A percentile compares a stretch with the other conserved stretches of the same genome.
Conservation (phyloP, 2,888 invertebrate species). For the Drosophila paranaensis region DNA sequence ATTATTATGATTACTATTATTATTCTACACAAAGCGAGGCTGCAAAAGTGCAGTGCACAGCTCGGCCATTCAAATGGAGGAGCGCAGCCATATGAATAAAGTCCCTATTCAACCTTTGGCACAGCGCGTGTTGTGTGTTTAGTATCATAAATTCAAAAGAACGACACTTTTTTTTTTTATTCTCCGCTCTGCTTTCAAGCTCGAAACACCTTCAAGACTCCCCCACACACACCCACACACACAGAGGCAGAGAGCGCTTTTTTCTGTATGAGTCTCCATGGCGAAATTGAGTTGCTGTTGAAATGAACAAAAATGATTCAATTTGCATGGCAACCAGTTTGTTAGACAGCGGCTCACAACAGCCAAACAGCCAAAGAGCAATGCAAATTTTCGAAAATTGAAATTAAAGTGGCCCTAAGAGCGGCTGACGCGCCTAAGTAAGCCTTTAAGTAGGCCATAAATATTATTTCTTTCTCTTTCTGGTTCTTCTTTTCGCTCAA, state of each 20-base stretch:
- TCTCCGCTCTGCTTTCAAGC: slow-evolving; percentile 17
- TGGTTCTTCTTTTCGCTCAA: not conserved
- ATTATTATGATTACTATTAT: slow-evolving; percentile 18
- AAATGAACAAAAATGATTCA: slow-evolving; percentile 64
- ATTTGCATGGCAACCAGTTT: slow-evolving; percentile 66
- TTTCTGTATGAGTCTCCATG: slow-evolving; percentile 34
- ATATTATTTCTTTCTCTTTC: slow-evolving; percentile 26
- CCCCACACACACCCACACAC: not conserved
- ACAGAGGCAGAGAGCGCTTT: not conserved
- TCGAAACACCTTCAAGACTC: slow-evolving; percentile 43
- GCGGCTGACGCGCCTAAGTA: slow-evolving; percentile 40
- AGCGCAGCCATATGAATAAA: slow-evolving; percentile 60
- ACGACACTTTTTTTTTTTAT: slow-evolving; percentile 49
- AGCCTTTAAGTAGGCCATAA: slow-evolving; percentile 66
- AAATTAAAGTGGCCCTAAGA: slow-evolving; percentile 67
- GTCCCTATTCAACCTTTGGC: slow-evolving; percentile 42
- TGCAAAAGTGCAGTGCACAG: slow-evolving; percentile 52
- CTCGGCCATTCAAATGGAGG: slow-evolving; percentile 44
- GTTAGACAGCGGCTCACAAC: slow-evolving; percentile 34
- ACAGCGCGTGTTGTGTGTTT: slow-evolving; percentile 48
- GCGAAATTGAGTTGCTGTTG: slow-evolving; percentile 44
- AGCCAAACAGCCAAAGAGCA: slow-evolving; percentile 24
- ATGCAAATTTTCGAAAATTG: slow-evolving; percentile 57
- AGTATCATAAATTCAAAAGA: slow-evolving; percentile 68
- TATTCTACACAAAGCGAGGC: slow-evolving; percentile 38